phyloP scores from a whole-genome alignment of 2,888 invertebrate genomes.

The Caenorhabditis auriculariae region DNA sequence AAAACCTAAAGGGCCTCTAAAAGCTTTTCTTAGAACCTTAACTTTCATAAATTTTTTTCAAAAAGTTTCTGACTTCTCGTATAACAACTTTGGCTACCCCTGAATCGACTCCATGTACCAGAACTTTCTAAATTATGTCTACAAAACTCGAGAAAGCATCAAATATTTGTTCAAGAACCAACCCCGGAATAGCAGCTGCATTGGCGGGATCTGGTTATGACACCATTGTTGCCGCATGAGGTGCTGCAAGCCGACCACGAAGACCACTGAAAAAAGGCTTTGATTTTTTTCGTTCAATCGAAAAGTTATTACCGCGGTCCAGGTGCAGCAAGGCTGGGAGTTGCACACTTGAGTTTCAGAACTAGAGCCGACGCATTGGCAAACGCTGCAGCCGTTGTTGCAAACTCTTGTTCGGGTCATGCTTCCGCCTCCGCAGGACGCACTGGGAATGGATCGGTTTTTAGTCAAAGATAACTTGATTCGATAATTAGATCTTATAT shows the following conservation, averaged over 20 bases:
- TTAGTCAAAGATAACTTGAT: not conserved
- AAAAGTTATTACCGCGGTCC: slow-evolving; percentile 16
- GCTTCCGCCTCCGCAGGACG: slow-evolving; percentile 40
- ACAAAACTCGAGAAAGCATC: no score
- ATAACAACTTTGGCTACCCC: no score
- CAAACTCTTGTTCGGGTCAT: slow-evolving; percentile 36
- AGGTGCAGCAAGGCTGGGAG: slow-evolving; percentile 39
- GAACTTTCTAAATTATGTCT: no score
- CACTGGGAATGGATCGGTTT: slow-evolving; percentile 30
- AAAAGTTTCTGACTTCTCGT: no score
- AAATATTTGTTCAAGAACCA: no score
- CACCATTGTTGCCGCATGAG: slow-evolving; percentile 36
- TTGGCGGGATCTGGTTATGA: slow-evolving; percentile 25
- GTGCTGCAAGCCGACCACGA: slow-evolving; percentile 35
- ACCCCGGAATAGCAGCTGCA: slow-evolving; percentile 38
- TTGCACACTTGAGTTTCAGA: slow-evolving; percentile 38
- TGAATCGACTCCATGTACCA: no score
- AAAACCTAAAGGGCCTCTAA: no score
- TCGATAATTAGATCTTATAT: no score
- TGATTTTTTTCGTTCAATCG: no score
- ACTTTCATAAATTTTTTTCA: no score
- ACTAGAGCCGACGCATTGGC: slow-evolving; percentile 35
- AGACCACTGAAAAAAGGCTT: slow-evolving; percentile 26
- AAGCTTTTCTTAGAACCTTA: no score
- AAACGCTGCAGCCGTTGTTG: slow-evolving; percentile 40